Evolutionary conservation across 2,113 vertebrate genomes (phyloP), one percentile per base, ranked within the genome.

Genomic region (Pomatorhinus ruficollis): DNA sequence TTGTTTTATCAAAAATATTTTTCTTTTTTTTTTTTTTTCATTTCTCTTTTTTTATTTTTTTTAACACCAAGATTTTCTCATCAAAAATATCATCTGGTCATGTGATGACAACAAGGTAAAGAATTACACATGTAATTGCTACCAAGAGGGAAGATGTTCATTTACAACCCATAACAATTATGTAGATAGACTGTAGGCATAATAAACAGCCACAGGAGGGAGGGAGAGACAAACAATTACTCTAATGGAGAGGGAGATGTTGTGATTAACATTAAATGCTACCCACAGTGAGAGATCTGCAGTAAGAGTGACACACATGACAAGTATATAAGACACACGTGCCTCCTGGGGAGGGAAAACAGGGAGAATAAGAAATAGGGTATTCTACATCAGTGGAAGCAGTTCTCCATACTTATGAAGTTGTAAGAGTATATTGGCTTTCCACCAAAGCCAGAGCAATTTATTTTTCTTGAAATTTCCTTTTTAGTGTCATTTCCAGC

Each of bases 181-280:
- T 11, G 39, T 78, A 97, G 96, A 97, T 93, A 94, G 84, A 97
- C 93, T 96, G 97, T 97, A 97, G 87, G 87, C 84, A 93, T 96
- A 97, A 97, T 97, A 94, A 97, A 96, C 89, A 97, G 92, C 94
- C 88, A 96, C 89, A 95, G 93, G 95, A 97, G 90, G 85, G 81
- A 97, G 78, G 93, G 89, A 97, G 71, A 98, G 91, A 90, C 70
- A 98, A 96, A 98, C 92, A 98, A 90, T 98, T 97, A 97, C 54
- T 92, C 49, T 97, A 98, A 98, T 97, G 93, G 93, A 97, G 96
- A 97, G n/a, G 49, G 79, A 97, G 87, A 95, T 76, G 70, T 56
- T 89, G 79, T 97, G 89, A 97, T 96, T 92, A 97, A 94, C 84
- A 80, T 95, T 76, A 94, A 95, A 96, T 49, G 37, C 25, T 92